Evolutionary conservation across 2,113 vertebrate species (phyloP).

Genomic region (Phyllostomus discolor): DNA sequence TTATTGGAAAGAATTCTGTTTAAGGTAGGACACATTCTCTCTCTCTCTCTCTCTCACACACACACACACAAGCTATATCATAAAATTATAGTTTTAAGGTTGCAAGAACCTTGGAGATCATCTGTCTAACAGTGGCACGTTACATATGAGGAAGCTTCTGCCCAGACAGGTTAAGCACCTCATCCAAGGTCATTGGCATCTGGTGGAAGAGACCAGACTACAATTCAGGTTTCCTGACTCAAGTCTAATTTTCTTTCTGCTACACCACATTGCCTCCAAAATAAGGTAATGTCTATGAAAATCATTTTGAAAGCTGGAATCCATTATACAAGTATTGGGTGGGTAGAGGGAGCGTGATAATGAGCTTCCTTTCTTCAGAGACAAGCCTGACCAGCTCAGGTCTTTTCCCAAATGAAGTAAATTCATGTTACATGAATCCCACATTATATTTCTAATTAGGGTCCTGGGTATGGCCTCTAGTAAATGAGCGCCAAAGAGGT

Average conservation of each 20-base stretch:
- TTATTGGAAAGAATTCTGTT: slow-evolving; percentile 55
- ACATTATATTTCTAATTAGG: slow-evolving; percentile 3
- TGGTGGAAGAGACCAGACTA: slow-evolving; percentile 5
- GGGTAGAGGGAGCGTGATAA: not conserved
- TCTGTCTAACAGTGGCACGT: not conserved
- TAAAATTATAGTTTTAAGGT: slow-evolving; percentile 20
- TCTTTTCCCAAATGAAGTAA: slow-evolving; percentile 32
- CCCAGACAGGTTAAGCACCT: slow-evolving; percentile 49
- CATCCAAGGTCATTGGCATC: slow-evolving; percentile 48
- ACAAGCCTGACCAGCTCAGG: not conserved
- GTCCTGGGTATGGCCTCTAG: slow-evolving; percentile 7
- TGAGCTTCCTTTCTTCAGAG: slow-evolving; percentile 24
- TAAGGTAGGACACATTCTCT: not conserved
- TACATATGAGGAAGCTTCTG: slow-evolving; percentile 1
- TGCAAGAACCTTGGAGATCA: not conserved
- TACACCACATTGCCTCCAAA: slow-evolving; percentile 63
- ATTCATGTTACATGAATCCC: not conserved
- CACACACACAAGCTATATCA: not conserved
- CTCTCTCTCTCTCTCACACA: not conserved
- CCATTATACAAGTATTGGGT: not conserved
- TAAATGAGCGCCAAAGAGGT: slow-evolving; percentile 20
- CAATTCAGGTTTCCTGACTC: slow-evolving; percentile 40
- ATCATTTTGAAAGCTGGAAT: slow-evolving; percentile 54
- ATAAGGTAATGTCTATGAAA: slow-evolving; percentile 72
- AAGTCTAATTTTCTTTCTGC: slow-evolving; percentile 63